Percentiles rank a stretch among this genome's conserved stretches.
These are phyloP conservation scores for Glaucomys volans DNA, from an alignment of 2,113 vertebrate genomes.

Conservation along the genomic window DNA sequence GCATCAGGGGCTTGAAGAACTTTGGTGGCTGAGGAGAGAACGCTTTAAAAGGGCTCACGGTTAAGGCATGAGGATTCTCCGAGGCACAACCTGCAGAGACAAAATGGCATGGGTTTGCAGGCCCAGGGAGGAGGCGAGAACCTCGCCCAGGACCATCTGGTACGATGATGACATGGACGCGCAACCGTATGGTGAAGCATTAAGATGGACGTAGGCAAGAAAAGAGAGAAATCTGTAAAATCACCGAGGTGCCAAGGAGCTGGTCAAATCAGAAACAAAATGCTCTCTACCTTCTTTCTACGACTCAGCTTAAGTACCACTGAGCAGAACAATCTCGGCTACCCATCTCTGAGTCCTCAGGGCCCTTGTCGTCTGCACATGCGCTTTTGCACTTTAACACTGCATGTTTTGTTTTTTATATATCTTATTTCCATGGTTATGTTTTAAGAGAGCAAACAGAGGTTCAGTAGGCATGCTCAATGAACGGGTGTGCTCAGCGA, in stretches of 20 bases:
- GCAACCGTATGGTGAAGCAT: not conserved
- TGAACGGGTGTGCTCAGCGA: not conserved
- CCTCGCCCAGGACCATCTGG: not conserved
- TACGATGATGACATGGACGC: not conserved
- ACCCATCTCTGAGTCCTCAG: not conserved
- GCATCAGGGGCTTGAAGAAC: constrained; percentile 97
- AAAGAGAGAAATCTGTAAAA: not conserved
- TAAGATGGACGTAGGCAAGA: not conserved
- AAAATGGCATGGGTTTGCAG: constrained; percentile 41
- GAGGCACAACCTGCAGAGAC: constrained; percentile 83
- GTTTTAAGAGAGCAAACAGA: constrained; percentile 14
- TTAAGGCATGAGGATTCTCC: constrained; percentile 93
- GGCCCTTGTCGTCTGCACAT: not conserved
- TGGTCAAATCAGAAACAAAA: not conserved
- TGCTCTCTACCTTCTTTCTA: not conserved
- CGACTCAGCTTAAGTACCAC: not conserved
- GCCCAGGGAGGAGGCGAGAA: not conserved
- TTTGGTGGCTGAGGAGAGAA: constrained; percentile 96
- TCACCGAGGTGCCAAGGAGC: not conserved
- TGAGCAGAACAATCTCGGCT: not conserved
- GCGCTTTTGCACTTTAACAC: not conserved
- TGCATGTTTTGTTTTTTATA: not conserved
- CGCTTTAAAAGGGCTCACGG: constrained; percentile 94
- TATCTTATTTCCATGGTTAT: not conserved
- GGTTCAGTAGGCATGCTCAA: not conserved